Percentiles rank a stretch among this genome's conserved stretches.
Evolutionary conservation across 2,797 vertebrate species (phyloP).

Genomic region (Potorous gilbertii): DNA sequence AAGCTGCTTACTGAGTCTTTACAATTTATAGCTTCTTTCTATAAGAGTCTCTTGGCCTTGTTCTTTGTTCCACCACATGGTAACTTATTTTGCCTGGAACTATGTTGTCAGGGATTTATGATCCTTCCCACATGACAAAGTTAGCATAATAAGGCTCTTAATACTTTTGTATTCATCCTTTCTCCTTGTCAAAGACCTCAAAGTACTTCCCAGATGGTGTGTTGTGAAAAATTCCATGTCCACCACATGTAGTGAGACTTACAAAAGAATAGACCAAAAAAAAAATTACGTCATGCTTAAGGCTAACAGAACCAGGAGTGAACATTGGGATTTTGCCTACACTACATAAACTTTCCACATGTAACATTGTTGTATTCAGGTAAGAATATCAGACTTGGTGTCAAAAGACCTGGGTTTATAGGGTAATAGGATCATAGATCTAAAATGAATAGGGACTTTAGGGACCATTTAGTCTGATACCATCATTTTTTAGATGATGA

Average conservation of each 20-base stretch:
- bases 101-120: conserved; percentile 9
- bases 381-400: neutral
- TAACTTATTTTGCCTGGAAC: neutral
- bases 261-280: neutral
- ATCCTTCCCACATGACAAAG: neutral
- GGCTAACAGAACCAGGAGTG: conserved; percentile 34
- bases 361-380: neutral
- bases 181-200: neutral
- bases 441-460: neutral
- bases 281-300: conserved; percentile 21
- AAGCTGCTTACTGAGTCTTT: neutral
- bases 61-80: neutral
- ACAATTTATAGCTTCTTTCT: neutral
- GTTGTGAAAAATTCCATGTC: neutral
- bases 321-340: neutral
- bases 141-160: conserved; percentile 1
- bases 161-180: neutral
- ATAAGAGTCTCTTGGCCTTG: neutral
- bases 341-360: neutral
- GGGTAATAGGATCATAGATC: neutral
- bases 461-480: neutral
- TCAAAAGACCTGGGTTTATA: neutral
- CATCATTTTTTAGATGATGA: neutral
- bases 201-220: conserved; percentile 9
- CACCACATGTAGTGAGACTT: neutral